These are phyloP conservation scores for Drosophila limbata DNA, from an alignment of 2,888 invertebrate species.

Conservation along the genomic window DNA sequence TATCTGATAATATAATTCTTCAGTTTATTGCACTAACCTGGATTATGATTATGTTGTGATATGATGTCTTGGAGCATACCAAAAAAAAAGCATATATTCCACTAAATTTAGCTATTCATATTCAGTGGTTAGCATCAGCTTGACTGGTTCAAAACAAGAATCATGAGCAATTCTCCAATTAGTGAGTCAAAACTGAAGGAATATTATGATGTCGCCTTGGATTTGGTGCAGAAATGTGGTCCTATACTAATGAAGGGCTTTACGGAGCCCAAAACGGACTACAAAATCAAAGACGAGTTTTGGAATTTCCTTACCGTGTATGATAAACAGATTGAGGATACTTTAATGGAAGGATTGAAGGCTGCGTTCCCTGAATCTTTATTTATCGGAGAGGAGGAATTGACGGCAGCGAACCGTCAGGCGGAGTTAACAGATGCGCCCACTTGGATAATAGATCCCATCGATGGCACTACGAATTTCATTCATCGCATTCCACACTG, in stretches of 20 bases:
- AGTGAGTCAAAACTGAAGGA: constrained; percentile 71
- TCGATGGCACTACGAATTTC: constrained; percentile 95
- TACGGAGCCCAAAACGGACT: constrained; percentile 77
- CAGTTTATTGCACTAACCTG: neutral
- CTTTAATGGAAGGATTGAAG: constrained; percentile 87
- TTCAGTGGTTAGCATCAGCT: constrained; percentile 2
- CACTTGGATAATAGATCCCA: constrained; percentile 95
- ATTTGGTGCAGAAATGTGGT: constrained; percentile 82
- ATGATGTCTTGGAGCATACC: neutral
- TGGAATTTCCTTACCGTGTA: constrained; percentile 93
- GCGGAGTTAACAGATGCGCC: constrained; percentile 89
- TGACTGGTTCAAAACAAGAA: constrained; percentile 19
- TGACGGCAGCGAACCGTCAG: constrained; percentile 79
- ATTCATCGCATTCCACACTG: constrained; percentile 89
- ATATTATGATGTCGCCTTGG: constrained; percentile 81
- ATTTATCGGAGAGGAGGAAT: constrained; percentile 92
- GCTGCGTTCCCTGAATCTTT: constrained; percentile 88
- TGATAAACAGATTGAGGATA: constrained; percentile 91
- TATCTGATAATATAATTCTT: neutral
- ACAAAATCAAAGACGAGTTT: constrained; percentile 86
- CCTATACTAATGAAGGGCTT: constrained; percentile 83
- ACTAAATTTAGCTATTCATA: neutral
- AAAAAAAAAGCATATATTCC: neutral
- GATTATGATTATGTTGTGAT: neutral
- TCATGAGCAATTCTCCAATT: constrained; percentile 44